Evolutionary conservation across 2,797 vertebrate species (phyloP).

Genomic region (Trachops cirrhosus): DNA sequence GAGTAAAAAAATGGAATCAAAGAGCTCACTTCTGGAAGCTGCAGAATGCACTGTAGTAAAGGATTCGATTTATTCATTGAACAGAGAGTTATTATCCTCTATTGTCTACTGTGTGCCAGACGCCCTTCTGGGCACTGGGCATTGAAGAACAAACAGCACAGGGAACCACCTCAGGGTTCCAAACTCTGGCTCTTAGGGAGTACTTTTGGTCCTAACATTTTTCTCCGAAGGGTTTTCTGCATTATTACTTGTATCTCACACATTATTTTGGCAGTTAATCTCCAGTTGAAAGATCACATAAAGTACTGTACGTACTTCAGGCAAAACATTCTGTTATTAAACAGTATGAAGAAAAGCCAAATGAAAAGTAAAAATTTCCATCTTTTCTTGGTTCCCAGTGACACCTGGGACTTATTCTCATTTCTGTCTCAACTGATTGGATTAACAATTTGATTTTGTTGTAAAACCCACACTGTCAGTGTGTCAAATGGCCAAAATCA

Average conservation of each 20-base stretch:
- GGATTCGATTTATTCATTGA: not conserved
- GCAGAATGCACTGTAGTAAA: not conserved
- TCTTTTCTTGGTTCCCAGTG: not conserved
- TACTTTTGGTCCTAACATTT: not conserved
- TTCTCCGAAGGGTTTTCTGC: not conserved
- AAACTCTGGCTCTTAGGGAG: not conserved
- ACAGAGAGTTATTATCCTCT: not conserved
- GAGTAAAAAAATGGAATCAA: not conserved
- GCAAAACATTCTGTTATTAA: not conserved
- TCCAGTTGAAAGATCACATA: not conserved
- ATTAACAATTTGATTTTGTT: not conserved
- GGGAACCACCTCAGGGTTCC: not conserved
- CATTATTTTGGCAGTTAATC: not conserved
- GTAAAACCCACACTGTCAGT: not conserved
- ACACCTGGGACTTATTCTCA: not conserved
- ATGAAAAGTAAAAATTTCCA: not conserved
- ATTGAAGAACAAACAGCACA: not conserved
- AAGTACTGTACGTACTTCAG: not conserved
- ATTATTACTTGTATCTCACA: not conserved
- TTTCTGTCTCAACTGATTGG: not conserved
- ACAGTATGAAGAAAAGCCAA: not conserved
- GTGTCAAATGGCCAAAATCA: not conserved
- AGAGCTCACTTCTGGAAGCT: not conserved
- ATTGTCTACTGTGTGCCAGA: not conserved
- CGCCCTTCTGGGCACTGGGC: not conserved